Percentiles rank a stretch among this genome's conserved stretches.
phyloP scores from a whole-genome alignment of 2,113 vertebrate species.

The Narcine bancroftii region DNA sequence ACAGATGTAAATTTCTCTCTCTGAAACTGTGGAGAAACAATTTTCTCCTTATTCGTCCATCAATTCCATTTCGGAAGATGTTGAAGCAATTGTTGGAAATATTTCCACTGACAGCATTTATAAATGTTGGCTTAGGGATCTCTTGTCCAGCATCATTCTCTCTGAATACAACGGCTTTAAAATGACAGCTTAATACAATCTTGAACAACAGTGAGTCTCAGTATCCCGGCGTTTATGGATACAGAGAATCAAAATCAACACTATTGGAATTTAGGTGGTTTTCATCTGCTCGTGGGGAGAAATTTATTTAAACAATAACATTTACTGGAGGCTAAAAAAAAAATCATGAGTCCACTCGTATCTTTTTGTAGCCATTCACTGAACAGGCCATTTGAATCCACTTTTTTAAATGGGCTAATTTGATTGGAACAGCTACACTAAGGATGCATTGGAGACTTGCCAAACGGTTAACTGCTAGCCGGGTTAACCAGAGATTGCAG shows the following conservation, averaged over 20 bases:
- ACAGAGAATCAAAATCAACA: not conserved
- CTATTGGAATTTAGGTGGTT: not conserved
- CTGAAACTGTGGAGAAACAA: not conserved
- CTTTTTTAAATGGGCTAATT: not conserved
- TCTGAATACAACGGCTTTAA: not conserved
- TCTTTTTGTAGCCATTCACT: not conserved
- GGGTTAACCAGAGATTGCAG: not conserved
- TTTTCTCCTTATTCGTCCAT: not conserved
- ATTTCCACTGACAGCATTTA: not conserved
- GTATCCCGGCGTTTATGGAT: not conserved
- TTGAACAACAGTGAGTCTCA: not conserved
- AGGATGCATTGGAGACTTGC: not conserved
- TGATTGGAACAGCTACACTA: not conserved
- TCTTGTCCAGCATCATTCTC: not conserved
- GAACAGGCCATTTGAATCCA: not conserved
- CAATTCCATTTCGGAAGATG: not conserved
- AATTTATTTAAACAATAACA: not conserved
- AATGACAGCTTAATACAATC: not conserved
- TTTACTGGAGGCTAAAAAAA: not conserved
- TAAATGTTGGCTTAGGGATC: not conserved
- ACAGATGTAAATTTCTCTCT: not conserved
- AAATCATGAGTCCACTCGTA: not conserved
- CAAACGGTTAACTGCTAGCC: not conserved
- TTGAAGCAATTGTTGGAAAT: constrained; percentile 21
- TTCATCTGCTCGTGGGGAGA: not conserved